A percentile compares a stretch with the other conserved stretches of the same genome.
Evolutionary conservation across 2,888 invertebrate species (phyloP).

Genomic region (Aleiodes leptofemur): DNA sequence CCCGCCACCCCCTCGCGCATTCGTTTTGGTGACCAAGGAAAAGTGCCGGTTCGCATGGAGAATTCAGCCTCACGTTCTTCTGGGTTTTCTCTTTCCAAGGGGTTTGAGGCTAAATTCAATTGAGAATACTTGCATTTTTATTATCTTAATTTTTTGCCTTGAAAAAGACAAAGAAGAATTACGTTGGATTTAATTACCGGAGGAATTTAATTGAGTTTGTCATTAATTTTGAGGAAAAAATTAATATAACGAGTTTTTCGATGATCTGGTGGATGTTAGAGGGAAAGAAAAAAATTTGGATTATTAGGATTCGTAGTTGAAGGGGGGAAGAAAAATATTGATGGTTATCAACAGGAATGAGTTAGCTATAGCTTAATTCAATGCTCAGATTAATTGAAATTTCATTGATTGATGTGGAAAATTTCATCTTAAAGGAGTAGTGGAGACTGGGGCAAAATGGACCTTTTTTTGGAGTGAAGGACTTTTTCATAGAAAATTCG

Average conservation of each 20-base stretch:
- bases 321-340: too few relatives aligned
- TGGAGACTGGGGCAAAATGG: too few relatives aligned
- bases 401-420: too few relatives aligned
- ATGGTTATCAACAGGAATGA: too few relatives aligned
- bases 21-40: slow-evolving; percentile 44
- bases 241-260: slow-evolving; percentile 17
- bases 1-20: slow-evolving; percentile 46
- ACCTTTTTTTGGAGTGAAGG: too few relatives aligned
- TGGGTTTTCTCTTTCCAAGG: slow-evolving; percentile 3
- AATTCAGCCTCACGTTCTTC: slow-evolving; percentile 33
- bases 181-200: too few relatives aligned
- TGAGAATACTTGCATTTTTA: slow-evolving; percentile 27
- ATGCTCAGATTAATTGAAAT: too few relatives aligned
- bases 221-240: background rate
- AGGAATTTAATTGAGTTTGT: slow-evolving; percentile 9
- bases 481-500: too few relatives aligned
- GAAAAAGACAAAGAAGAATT: background rate
- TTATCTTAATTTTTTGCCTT: slow-evolving; percentile 24
- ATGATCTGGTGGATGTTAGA: background rate
- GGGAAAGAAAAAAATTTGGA: too few relatives aligned
- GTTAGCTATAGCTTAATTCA: too few relatives aligned
- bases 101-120: slow-evolving; percentile 21
- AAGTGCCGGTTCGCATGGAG: slow-evolving; percentile 21
- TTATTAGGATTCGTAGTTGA: too few relatives aligned
- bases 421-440: too few relatives aligned